Conservation (phyloP, 2,113 vertebrate species). For the Rhinoderma darwinii region DNA sequence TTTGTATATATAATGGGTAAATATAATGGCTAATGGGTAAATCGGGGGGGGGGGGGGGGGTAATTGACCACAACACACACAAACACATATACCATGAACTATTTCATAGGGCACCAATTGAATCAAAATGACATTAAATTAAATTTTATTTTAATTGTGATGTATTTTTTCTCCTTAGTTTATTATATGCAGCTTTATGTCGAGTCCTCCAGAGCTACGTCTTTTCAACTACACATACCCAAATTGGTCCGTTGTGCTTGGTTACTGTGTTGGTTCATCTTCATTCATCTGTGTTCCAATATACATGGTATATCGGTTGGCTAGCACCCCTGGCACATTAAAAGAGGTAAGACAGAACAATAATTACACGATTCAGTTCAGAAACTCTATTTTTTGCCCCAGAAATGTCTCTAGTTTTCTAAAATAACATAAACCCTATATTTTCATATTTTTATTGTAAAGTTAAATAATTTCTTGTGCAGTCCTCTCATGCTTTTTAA, state of each 20-base stretch:
- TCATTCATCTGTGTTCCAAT: slow-evolving; percentile 92
- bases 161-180: slow-evolving; percentile 76
- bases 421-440: too few species aligned
- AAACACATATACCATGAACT: neutral
- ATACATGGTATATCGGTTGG: slow-evolving; percentile 88
- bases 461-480: too few species aligned
- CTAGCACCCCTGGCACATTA: slow-evolving; percentile 86
- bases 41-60: too few species aligned
- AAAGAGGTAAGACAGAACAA: slow-evolving; percentile 83
- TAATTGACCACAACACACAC: too few species aligned
- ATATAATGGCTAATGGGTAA: too few species aligned
- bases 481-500: too few species aligned
- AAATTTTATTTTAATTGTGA: neutral
- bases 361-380: too few species aligned
- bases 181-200: slow-evolving; percentile 93
- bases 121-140: neutral
- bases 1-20: too few species aligned
- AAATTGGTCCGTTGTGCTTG: slow-evolving; percentile 87
- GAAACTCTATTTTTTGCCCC: too few species aligned
- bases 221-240: slow-evolving; percentile 91
- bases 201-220: slow-evolving; percentile 83
- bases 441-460: too few species aligned
- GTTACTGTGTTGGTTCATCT: slow-evolving; percentile 93
- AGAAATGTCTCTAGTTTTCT: too few species aligned
- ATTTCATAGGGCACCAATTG: neutral